Evolutionary conservation across 2,888 invertebrate genomes (phyloP), one percentile per base, ranked within the genome.

Genomic region (Xanthostigma xanthostigma): DNA sequence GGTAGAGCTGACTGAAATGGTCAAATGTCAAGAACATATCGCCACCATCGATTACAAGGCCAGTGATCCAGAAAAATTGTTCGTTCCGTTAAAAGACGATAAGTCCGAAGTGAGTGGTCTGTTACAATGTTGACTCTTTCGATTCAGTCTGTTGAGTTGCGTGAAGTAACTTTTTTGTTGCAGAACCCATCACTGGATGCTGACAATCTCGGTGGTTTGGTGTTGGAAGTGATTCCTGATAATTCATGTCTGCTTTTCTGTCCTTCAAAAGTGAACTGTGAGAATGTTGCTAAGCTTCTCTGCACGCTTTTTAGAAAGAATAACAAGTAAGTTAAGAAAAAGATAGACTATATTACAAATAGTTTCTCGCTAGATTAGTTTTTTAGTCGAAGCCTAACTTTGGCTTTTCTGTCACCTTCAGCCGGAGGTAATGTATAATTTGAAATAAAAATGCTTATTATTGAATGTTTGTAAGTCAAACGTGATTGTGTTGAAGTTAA

Each of bases 161-260:
- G 17, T 17, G 17, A 17, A 2, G 4, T 17, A 17, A 17, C 4
- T 17, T 17, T 17, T 17, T 3, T 17, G 17, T 17, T 17, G 4
- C 17, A 17, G 17, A 17, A 17, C 17, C 17, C 17, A 3, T 17
- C 17, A 53, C 59, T 78, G 8, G 93, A 94, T 69, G 89, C 90
- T 0, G 92, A 93, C 66, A 74, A 78, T 58, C 63, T 94, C 48
- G 82, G 83, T 10, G 86, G 82, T 17, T 68, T 94, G 53, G 86
- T 90, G 2, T 70, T 78, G 56, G 92, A 93, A 65, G 81, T 90
- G 50, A 74, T 86, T 2, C 92, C 92, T 0, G 64, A 74, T 13
- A 77, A 78, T 57, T 86, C 89, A 0, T 90, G 89, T 59, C 74
- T 96, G 1, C 78, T 96, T 41, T 96, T 96, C 73, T 96, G 95